Conservation (phyloP, 2,113 vertebrate species). For the Eulemur macaco region DNA sequence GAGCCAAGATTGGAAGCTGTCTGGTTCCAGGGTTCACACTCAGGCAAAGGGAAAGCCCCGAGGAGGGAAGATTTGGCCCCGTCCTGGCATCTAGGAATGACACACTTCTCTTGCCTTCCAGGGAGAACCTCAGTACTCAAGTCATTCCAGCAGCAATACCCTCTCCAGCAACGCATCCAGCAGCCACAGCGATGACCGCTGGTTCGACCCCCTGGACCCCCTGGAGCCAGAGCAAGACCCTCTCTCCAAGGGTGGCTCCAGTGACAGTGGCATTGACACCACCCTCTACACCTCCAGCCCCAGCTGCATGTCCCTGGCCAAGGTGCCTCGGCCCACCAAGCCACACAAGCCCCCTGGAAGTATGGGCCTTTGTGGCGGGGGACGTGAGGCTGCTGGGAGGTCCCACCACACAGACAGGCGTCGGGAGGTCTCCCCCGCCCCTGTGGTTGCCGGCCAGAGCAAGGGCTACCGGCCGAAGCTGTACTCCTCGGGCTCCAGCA, state of each 20-base stretch:
- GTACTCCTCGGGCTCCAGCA: conserved; percentile 86
- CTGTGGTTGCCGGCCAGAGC: conserved; percentile 76
- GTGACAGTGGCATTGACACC: conserved; percentile 93
- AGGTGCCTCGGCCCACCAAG: conserved; percentile 72
- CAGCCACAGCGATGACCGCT: conserved; percentile 94
- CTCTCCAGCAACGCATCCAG: conserved; percentile 95
- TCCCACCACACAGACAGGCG: conserved; percentile 83
- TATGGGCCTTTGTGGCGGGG: conserved; percentile 75
- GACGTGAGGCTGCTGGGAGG: conserved; percentile 66
- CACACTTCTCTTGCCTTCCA: conserved; percentile 62
- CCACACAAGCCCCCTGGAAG: conserved; percentile 84
- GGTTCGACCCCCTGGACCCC: conserved; percentile 88
- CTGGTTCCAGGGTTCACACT: background rate
- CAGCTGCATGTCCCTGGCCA: conserved; percentile 74
- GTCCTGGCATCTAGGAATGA: background rate
- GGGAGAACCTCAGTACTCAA: conserved; percentile 93
- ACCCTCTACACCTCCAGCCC: conserved; percentile 85
- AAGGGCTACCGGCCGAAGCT: conserved; percentile 89
- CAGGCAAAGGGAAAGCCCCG: accelerated
- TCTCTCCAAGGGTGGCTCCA: conserved; percentile 90
- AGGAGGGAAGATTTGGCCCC: background rate
- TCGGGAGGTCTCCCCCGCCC: conserved; percentile 86
- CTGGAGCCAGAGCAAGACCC: conserved; percentile 87
- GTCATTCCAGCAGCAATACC: conserved; percentile 96
- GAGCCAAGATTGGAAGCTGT: background rate